These are phyloP conservation scores for Phataginus tricuspis DNA, from an alignment of 2,797 vertebrate species.

Conservation along the genomic window DNA sequence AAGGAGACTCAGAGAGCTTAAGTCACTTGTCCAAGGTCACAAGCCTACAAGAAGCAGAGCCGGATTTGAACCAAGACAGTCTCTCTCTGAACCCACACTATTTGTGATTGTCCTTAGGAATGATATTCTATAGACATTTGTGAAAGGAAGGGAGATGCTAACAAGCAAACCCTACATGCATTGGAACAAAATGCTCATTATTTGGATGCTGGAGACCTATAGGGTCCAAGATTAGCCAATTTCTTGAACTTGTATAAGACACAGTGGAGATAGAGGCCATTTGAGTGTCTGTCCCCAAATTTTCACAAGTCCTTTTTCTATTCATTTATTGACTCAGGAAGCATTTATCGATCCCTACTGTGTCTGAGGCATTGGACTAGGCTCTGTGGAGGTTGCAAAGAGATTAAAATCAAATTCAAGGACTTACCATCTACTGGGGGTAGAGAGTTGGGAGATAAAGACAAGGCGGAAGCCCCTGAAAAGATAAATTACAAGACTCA, in stretches of 20 bases:
- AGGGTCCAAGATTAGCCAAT: background rate
- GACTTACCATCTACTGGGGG: background rate
- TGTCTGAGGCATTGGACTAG: slow-evolving; percentile 3
- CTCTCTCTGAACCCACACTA: background rate
- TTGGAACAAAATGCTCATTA: background rate
- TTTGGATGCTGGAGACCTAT: background rate
- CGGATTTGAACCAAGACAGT: background rate
- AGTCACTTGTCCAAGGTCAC: rapidly evolving
- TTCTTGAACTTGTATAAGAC: background rate
- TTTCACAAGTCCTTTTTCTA: background rate
- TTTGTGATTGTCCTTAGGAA: background rate
- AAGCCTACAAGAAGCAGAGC: background rate
- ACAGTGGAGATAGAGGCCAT: background rate
- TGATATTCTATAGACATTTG: background rate
- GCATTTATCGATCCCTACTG: background rate
- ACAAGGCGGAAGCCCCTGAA: background rate
- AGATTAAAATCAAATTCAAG: slow-evolving; percentile 58
- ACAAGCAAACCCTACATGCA: background rate
- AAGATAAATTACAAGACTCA: background rate
- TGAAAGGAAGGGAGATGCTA: background rate
- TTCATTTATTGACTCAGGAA: background rate
- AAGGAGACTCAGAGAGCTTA: slow-evolving; percentile 5
- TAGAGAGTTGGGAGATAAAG: background rate
- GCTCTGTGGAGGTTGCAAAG: background rate
- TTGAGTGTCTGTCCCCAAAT: background rate